A percentile compares a stretch with the other conserved stretches of the same genome.
phyloP scores from a whole-genome alignment of 2,113 vertebrate genomes.

The Mastomys natalensis region DNA sequence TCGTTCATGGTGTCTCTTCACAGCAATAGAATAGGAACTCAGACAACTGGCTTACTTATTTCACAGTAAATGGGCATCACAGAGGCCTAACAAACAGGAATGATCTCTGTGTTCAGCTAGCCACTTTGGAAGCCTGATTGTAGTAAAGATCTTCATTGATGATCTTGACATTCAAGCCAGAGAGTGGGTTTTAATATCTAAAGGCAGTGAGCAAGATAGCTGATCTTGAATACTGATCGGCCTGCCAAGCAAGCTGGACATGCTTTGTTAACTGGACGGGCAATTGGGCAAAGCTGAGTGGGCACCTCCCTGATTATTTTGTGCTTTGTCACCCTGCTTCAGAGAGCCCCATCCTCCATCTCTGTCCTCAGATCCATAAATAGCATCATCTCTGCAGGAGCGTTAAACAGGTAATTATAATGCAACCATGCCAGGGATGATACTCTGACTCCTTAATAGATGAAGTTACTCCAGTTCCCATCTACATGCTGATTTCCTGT shows the following conservation, averaged over 20 bases:
- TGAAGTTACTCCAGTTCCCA: background rate
- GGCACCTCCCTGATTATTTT: background rate
- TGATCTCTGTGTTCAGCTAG: background rate
- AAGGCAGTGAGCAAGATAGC: background rate
- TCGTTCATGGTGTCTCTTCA: background rate
- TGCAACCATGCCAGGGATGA: background rate
- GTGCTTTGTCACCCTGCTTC: background rate
- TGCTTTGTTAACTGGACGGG: background rate
- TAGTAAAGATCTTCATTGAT: conserved; percentile 4
- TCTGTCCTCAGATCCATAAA: background rate
- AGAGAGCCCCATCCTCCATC: background rate
- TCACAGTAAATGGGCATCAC: background rate
- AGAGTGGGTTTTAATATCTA: conserved; percentile 33
- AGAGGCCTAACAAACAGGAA: background rate
- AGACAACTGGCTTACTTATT: background rate
- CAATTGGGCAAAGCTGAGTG: background rate
- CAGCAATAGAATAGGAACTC: background rate
- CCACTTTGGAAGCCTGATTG: background rate
- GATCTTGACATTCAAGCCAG: conserved; percentile 34
- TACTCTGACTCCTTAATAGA: conserved; percentile 58
- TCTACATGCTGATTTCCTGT: conserved; percentile 36
- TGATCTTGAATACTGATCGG: background rate
- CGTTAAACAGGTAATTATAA: conserved; percentile 51
- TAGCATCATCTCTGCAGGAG: conserved; percentile 10
- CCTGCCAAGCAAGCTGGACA: background rate